A percentile compares a stretch with the other conserved stretches of the same genome.
phyloP scores from a whole-genome alignment of 2,888 invertebrate genomes.

The Tachina grossa region DNA sequence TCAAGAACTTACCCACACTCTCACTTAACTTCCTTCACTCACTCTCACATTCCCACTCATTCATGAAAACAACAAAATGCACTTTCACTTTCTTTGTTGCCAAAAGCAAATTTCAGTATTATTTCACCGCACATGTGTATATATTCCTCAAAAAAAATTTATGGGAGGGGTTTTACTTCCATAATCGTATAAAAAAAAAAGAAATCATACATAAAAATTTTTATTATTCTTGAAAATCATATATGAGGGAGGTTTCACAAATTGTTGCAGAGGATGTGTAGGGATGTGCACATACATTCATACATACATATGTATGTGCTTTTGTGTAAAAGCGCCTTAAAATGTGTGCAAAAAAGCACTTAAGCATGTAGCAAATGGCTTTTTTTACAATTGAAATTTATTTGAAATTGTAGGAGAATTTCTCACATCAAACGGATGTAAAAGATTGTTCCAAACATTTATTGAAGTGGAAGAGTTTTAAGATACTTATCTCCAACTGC shows the following conservation, averaged over 20 bases:
- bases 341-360: slow-evolving; percentile 2
- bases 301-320: neutral
- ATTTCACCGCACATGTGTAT: slow-evolving; percentile 44
- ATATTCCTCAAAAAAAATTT: neutral
- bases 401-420: neutral
- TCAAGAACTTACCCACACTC: neutral
- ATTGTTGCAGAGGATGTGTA: neutral
- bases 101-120: slow-evolving; percentile 4
- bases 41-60: slow-evolving; percentile 9
- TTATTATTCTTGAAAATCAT: slow-evolving; percentile 11
- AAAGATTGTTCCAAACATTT: neutral
- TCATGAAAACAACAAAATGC: neutral
- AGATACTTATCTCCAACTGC: too few relatives aligned
- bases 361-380: slow-evolving; percentile 3
- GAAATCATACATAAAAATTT: slow-evolving; percentile 11
- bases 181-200: slow-evolving; percentile 2
- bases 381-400: neutral
- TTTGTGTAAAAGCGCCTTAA: neutral
- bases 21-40: too few relatives aligned
- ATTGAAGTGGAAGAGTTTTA: too few relatives aligned
- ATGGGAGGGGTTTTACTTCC: slow-evolving; percentile 42
- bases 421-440: neutral
- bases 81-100: slow-evolving; percentile 53
- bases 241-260: slow-evolving; percentile 35
- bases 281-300: neutral